These are phyloP conservation scores for Micronycteris hirsuta DNA, from an alignment of 2,113 vertebrate genomes.

Conservation along the genomic window DNA sequence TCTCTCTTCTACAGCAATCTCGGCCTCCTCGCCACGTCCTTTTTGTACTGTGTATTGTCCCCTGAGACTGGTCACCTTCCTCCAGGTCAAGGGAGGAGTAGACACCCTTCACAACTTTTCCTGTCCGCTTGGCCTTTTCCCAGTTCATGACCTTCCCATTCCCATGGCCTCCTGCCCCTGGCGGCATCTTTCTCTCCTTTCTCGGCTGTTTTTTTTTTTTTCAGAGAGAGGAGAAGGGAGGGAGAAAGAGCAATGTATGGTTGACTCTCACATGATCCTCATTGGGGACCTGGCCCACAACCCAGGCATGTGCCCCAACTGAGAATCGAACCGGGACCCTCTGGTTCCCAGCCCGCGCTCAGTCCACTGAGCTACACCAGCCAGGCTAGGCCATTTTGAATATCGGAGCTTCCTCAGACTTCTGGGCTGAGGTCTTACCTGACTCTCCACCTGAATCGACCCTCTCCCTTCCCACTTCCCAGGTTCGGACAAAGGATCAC, in stretches of 20 bases:
- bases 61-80: not conserved
- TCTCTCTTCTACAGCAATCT: not conserved
- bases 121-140: not conserved
- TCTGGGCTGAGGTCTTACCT: not conserved
- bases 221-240: too few species aligned
- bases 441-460: not conserved
- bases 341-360: too few species aligned
- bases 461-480: not conserved
- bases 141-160: not conserved
- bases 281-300: too few species aligned
- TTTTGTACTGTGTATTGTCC: not conserved
- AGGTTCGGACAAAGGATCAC: conserved; percentile 98
- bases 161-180: too few species aligned
- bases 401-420: not conserved
- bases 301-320: too few species aligned
- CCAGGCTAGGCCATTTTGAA: not conserved
- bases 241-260: too few species aligned
- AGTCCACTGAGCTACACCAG: too few species aligned
- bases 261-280: too few species aligned
- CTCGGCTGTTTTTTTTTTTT: too few species aligned
- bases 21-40: not conserved
- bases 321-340: too few species aligned
- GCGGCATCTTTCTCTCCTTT: not conserved
- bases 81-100: not conserved
- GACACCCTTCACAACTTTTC: not conserved